These are phyloP conservation scores for Esox masquinongy DNA, from an alignment of 2,797 vertebrate species.

Conservation along the genomic window DNA sequence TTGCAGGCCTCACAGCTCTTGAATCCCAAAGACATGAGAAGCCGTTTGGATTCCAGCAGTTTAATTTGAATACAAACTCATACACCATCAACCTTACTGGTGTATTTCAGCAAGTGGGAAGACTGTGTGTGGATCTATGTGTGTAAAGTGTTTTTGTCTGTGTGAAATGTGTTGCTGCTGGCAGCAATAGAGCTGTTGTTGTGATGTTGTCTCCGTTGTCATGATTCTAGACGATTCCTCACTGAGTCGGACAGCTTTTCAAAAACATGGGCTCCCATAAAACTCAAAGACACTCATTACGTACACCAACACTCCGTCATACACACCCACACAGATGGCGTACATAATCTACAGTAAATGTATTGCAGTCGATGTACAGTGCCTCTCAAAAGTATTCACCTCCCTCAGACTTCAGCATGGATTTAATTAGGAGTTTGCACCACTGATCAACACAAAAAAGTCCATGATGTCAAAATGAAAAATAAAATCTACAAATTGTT, in stretches of 20 bases:
- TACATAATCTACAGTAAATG: no score
- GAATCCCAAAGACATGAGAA: neutral
- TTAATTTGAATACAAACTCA: neutral
- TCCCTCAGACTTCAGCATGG: no score
- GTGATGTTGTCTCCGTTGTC: conserved; percentile 8
- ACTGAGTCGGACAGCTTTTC: no score
- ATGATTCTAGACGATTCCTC: conserved; percentile 1
- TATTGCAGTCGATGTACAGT: neutral
- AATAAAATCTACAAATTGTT: no score
- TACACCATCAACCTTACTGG: neutral
- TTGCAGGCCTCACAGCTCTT: neutral
- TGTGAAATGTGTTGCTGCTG: neutral
- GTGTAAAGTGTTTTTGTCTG: neutral
- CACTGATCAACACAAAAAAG: no score
- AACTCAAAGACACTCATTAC: neutral
- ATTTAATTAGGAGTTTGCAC: no score
- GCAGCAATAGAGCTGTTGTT: neutral
- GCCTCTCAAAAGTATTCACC: no score
- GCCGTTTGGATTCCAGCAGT: neutral
- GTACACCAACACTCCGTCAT: neutral
- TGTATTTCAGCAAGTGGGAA: no score
- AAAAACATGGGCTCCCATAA: no score
- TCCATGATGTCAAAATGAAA: no score
- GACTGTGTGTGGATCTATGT: neutral
- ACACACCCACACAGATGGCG: neutral